phyloP scores from a whole-genome alignment of 2,888 invertebrate genomes.

The Prenolepis imparis region DNA sequence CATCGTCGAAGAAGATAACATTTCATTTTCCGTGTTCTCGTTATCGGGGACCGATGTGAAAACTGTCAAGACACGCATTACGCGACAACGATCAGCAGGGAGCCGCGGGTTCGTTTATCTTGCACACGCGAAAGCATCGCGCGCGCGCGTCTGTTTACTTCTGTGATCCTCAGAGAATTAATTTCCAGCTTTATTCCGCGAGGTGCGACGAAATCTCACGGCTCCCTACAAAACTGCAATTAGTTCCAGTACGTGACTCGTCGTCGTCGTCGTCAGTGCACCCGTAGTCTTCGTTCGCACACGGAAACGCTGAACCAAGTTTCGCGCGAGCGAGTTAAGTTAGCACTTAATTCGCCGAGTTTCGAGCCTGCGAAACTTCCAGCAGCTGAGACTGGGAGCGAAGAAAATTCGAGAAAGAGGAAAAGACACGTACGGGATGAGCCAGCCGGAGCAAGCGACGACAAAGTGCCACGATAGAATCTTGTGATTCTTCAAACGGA shows the following conservation, averaged over 20 bases:
- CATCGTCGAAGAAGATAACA: background rate
- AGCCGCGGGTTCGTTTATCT: constrained; percentile 35
- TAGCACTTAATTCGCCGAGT: constrained; percentile 70
- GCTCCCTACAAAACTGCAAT: constrained; percentile 72
- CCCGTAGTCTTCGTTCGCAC: constrained; percentile 54
- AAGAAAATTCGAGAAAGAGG: constrained; percentile 57
- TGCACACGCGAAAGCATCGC: background rate
- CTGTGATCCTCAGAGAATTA: constrained; percentile 50
- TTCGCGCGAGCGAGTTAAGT: constrained; percentile 63
- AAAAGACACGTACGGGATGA: constrained; percentile 57
- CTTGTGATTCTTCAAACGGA: constrained; percentile 49
- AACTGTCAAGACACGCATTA: constrained; percentile 16
- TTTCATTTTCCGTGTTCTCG: constrained; percentile 21
- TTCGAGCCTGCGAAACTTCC: constrained; percentile 67
- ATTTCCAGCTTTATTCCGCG: constrained; percentile 53
- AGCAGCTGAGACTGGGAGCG: constrained; percentile 54
- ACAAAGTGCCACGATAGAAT: constrained; percentile 37
- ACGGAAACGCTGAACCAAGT: constrained; percentile 65
- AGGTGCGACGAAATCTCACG: constrained; percentile 58
- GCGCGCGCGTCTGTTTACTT: constrained; percentile 28
- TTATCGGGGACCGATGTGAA: constrained; percentile 18
- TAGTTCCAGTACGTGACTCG: constrained; percentile 74
- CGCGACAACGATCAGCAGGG: constrained; percentile 30
- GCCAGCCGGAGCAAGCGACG: constrained; percentile 43
- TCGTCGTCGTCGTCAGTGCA: constrained; percentile 58